These are phyloP conservation scores for Phyllopteryx taeniolatus DNA, from an alignment of 2,113 vertebrate genomes.

Conservation along the genomic window DNA sequence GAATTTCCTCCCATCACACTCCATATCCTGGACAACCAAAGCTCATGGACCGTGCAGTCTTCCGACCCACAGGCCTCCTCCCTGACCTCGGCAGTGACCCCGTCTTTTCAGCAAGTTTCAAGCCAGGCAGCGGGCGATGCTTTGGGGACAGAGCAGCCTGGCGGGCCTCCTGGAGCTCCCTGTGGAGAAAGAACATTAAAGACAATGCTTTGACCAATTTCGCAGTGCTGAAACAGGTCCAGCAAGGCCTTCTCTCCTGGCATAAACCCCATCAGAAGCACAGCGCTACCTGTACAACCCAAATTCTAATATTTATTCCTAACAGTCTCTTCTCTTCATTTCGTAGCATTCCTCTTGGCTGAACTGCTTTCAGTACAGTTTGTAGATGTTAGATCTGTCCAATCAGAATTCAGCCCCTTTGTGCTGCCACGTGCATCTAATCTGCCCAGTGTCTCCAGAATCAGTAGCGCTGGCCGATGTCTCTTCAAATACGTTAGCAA, in stretches of 20 bases:
- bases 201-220: background rate
- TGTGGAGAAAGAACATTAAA: conserved; percentile 39
- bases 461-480: too few species aligned
- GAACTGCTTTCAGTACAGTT: too few species aligned
- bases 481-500: too few species aligned
- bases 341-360: too few species aligned
- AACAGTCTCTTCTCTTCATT: too few species aligned
- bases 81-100: conserved; percentile 51
- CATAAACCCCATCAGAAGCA: background rate
- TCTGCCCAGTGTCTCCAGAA: too few species aligned
- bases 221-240: background rate
- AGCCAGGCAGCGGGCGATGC: conserved; percentile 33
- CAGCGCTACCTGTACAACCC: too few species aligned
- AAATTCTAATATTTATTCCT: too few species aligned
- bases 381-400: too few species aligned
- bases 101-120: conserved; percentile 31
- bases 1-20: background rate
- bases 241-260: background rate
- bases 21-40: conserved; percentile 62
- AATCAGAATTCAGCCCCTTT: too few species aligned
- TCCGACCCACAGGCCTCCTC: conserved; percentile 79
- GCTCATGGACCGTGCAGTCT: conserved; percentile 78
- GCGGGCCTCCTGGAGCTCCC: conserved; percentile 85
- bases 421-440: too few species aligned
- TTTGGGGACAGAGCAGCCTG: conserved; percentile 72